These are phyloP conservation scores for Pomacea canaliculata DNA, from an alignment of 2,888 invertebrate species.

Conservation along the genomic window DNA sequence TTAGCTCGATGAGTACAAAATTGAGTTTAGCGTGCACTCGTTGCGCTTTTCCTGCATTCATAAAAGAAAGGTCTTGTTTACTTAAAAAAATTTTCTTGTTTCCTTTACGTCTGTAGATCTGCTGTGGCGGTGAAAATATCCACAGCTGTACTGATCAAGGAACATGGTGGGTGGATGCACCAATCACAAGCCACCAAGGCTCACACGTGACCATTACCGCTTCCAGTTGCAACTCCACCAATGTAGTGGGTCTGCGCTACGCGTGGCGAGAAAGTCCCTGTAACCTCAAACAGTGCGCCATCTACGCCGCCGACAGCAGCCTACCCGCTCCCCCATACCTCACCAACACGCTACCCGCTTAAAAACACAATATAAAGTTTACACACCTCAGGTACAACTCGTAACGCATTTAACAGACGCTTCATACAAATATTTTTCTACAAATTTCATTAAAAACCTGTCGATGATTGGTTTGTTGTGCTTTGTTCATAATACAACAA, in stretches of 20 bases:
- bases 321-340: constrained; percentile 43
- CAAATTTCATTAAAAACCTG: too few species aligned
- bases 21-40: too few species aligned
- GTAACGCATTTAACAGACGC: too few species aligned
- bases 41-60: too few species aligned
- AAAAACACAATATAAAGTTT: neutral
- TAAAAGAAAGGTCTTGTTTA: too few species aligned
- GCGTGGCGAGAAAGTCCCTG: constrained; percentile 42
- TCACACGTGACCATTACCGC: constrained; percentile 19
- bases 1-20: too few species aligned
- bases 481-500: too few species aligned
- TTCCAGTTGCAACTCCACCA: constrained; percentile 23
- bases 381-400: too few species aligned
- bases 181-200: constrained; percentile 18
- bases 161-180: constrained; percentile 26
- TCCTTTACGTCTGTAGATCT: neutral
- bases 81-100: too few species aligned
- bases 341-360: neutral
- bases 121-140: neutral
- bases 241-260: constrained; percentile 38
- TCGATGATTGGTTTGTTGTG: too few species aligned
- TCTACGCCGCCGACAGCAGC: constrained; percentile 36
- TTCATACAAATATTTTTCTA: too few species aligned
- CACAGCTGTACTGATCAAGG: neutral
- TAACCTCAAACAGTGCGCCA: constrained; percentile 36